Conservation (phyloP, 1,140 invertebrate genomes). For the Meloidogyne floridensis region DNA sequence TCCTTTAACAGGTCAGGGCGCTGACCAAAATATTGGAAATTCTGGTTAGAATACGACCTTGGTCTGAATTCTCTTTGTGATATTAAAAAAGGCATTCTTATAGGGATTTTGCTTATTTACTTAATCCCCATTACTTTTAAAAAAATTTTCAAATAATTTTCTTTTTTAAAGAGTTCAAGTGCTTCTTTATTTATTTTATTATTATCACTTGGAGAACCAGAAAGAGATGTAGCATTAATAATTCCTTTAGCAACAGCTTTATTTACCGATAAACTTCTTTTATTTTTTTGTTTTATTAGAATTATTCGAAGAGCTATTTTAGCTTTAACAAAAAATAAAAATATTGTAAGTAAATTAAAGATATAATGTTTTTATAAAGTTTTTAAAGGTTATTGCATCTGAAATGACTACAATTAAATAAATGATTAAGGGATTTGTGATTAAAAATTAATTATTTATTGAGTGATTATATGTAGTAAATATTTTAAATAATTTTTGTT, state of each 20-base stretch:
- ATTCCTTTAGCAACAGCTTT: conserved; percentile 12
- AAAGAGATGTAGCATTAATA: conserved; percentile 18
- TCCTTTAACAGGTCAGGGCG: too few species aligned
- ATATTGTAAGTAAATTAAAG: not conserved
- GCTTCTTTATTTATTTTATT: conserved; percentile 1
- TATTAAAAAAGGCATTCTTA: too few species aligned
- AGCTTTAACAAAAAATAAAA: conserved; percentile 7
- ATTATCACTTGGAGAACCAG: conserved; percentile 6
- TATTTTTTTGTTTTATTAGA: conserved; percentile 26
- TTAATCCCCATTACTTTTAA: too few species aligned
- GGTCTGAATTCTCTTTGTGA: too few species aligned
- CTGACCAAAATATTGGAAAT: too few species aligned
- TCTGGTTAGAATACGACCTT: too few species aligned
- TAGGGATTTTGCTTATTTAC: too few species aligned
- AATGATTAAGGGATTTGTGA: too few species aligned
- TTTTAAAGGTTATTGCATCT: not conserved
- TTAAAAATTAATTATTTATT: too few species aligned
- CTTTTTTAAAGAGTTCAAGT: not conserved
- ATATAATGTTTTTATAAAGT: not conserved
- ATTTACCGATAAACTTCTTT: conserved; percentile 14
- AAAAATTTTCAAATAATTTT: too few species aligned
- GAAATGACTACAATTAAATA: not conserved
- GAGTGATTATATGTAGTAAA: too few species aligned
- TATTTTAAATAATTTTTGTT: too few species aligned
- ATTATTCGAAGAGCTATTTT: not conserved